Conservation (phyloP, 2,888 invertebrate genomes). For the Drosophila suboccidentalis region DNA sequence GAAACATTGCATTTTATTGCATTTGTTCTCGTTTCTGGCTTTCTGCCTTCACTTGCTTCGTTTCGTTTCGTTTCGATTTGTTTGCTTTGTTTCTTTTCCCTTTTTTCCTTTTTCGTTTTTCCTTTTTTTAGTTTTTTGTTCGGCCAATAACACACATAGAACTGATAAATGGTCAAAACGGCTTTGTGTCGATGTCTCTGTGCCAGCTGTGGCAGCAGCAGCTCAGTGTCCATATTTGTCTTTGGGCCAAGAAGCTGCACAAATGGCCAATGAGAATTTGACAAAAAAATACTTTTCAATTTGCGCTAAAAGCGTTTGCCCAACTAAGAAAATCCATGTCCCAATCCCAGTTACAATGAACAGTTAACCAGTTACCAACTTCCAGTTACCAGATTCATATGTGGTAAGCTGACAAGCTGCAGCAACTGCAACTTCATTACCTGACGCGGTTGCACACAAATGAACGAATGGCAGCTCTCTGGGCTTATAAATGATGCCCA, state of each 20-base stretch:
- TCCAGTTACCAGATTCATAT: conserved; percentile 44
- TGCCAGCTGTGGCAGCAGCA: conserved; percentile 60
- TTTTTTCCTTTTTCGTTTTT: no score
- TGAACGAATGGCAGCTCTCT: conserved; percentile 29
- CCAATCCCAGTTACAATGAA: not conserved
- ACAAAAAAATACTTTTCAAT: conserved; percentile 63
- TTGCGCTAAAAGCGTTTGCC: conserved; percentile 61
- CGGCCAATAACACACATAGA: conserved; percentile 72
- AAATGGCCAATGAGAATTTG: conserved; percentile 47
- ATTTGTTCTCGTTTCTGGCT: conserved; percentile 64
- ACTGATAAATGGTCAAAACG: conserved; percentile 79
- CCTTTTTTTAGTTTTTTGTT: conserved; percentile 27
- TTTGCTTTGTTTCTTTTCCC: conserved; percentile 12
- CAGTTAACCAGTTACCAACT: conserved; percentile 4
- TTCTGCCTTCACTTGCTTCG: conserved; percentile 35
- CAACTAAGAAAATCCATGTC: conserved; percentile 37
- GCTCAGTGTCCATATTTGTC: conserved; percentile 65
- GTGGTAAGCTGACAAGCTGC: conserved; percentile 44
- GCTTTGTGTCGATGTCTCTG: conserved; percentile 71
- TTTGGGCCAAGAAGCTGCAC: conserved; percentile 51
- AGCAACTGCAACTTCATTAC: conserved; percentile 50
- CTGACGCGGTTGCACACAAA: conserved; percentile 69
- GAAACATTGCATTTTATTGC: conserved; percentile 83
- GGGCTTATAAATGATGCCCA: conserved; percentile 58
- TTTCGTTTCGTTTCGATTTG: conserved; percentile 19